Conservation (phyloP, 1,140 invertebrate genomes). For the Chelonus insularis region DNA sequence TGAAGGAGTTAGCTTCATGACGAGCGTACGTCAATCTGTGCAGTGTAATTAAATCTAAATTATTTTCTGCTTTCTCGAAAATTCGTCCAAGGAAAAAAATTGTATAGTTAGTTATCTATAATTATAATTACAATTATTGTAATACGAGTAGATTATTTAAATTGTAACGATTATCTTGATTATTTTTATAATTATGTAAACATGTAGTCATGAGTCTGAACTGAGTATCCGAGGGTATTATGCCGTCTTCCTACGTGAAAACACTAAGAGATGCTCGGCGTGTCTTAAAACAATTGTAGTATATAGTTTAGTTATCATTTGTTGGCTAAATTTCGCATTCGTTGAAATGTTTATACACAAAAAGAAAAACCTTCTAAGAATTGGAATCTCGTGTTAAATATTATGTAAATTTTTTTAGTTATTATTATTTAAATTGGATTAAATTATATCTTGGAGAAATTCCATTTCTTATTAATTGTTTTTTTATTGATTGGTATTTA, state of each 20-base stretch:
- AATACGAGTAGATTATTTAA: not conserved
- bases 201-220: not conserved
- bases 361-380: conserved; percentile 13
- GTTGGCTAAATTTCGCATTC: not conserved
- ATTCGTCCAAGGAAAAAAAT: conserved; percentile 21
- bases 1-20: conserved; percentile 28
- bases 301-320: conserved; percentile 13
- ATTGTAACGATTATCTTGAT: not conserved
- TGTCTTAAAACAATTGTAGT: conserved; percentile 14
- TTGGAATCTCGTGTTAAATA: conserved; percentile 6
- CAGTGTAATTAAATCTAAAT: conserved; percentile 20
- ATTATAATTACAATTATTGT: not conserved
- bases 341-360: conserved; percentile 2
- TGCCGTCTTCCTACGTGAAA: conserved; percentile 16
- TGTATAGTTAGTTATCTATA: conserved; percentile 1
- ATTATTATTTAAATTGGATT: too few relatives aligned
- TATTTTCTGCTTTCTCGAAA: conserved; percentile 1
- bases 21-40: conserved; percentile 36
- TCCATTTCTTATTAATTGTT: too few relatives aligned
- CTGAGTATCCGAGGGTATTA: not conserved
- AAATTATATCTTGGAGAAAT: too few relatives aligned
- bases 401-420: too few relatives aligned
- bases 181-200: not conserved
- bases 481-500: too few relatives aligned
- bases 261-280: not conserved